Conservation (phyloP, 2,888 invertebrate species). For the Caenorhabditis uteleia region DNA sequence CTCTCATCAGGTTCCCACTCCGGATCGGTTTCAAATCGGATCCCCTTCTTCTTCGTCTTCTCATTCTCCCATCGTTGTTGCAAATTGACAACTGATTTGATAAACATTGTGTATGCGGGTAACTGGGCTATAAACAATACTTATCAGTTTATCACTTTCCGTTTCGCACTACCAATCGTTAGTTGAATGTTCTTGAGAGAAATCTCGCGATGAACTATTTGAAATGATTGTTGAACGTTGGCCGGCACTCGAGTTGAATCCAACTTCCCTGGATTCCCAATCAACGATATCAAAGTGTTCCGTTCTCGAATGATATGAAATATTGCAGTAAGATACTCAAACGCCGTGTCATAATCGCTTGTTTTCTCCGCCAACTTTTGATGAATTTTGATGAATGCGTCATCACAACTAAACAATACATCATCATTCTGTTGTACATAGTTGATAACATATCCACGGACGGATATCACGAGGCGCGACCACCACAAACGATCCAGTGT, state of each 20-base stretch:
- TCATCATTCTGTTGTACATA: constrained; percentile 54
- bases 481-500: constrained; percentile 60
- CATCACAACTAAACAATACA: constrained; percentile 59
- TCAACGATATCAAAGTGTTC: constrained; percentile 23
- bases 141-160: not conserved
- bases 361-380: constrained; percentile 51
- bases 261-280: constrained; percentile 17
- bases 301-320: constrained; percentile 25
- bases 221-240: constrained; percentile 20
- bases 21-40: constrained; percentile 64
- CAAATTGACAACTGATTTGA: constrained; percentile 52
- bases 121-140: constrained; percentile 49
- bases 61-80: constrained; percentile 55
- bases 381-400: constrained; percentile 61
- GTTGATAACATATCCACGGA: constrained; percentile 63
- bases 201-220: constrained; percentile 19
- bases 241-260: constrained; percentile 8
- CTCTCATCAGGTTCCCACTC: constrained; percentile 68
- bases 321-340: constrained; percentile 30
- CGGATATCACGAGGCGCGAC: constrained; percentile 64
- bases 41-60: constrained; percentile 50
- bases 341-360: constrained; percentile 26
- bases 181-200: constrained; percentile 29
- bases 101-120: constrained; percentile 58
- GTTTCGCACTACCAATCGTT: constrained; percentile 17